phyloP scores from a whole-genome alignment of 2,888 invertebrate species.

The Clitarchus hookeri region DNA sequence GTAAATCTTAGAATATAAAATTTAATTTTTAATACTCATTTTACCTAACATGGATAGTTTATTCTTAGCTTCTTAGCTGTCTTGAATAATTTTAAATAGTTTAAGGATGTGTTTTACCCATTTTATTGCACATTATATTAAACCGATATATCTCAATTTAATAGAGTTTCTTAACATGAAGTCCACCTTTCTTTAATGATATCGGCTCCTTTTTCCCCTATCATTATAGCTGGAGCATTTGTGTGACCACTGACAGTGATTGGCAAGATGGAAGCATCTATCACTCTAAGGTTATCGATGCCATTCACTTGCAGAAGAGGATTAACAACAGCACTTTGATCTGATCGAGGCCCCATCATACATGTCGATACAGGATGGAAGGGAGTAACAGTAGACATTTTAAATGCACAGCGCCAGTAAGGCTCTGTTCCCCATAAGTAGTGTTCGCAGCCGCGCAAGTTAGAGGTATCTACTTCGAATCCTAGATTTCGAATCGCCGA shows the following conservation, averaged over 20 bases:
- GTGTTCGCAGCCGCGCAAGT: not conserved
- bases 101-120: too few relatives aligned
- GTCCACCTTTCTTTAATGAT: not conserved
- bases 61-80: too few relatives aligned
- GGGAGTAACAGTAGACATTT: slow-evolving; percentile 47
- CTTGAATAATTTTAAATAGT: too few relatives aligned
- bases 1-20: too few relatives aligned
- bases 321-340: slow-evolving; percentile 53
- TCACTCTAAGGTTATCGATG: too few relatives aligned
- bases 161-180: too few relatives aligned
- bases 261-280: slow-evolving; percentile 54
- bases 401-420: slow-evolving; percentile 67
- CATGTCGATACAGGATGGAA: slow-evolving; percentile 48
- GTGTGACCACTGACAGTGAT: not conserved
- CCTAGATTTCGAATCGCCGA: not conserved
- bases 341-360: slow-evolving; percentile 51
- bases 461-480: not conserved
- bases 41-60: too few relatives aligned
- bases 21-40: too few relatives aligned
- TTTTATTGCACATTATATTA: too few relatives aligned
- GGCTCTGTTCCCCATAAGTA: not conserved
- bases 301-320: slow-evolving; percentile 57
- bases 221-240: slow-evolving; percentile 4
- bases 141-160: too few relatives aligned
- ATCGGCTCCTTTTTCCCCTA: not conserved